Evolutionary conservation across 1,140 invertebrate species (phyloP), one percentile per base, ranked within the genome.

Genomic region (Penaeus japonicus): DNA sequence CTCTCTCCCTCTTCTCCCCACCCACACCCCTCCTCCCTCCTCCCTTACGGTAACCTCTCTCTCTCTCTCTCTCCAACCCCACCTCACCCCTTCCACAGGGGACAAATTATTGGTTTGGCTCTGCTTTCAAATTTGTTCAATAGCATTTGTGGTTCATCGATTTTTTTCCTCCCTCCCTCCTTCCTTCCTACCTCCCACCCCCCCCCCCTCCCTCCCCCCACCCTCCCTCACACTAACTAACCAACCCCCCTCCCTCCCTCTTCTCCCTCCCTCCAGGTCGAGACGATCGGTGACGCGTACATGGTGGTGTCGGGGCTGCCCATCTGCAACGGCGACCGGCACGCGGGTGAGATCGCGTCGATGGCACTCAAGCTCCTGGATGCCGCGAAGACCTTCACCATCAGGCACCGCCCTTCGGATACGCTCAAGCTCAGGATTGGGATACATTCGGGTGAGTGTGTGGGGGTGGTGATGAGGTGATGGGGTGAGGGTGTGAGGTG

Each of bases 301-400:
- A 88, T 88, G 86, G 86, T 88, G 18, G 86, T 88, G 15, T 88
- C 86, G 0, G 86, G 86, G 0, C 65, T 88, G 2, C 86, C 86
- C 15, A 81, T 88, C 20, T 55, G 57, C 24, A 99, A 99, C 93
- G 96, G 95, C 53, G 95, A 97, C 91, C 94, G 94, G 80, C 98
- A 99, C 93, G 98, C 97, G 0, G 97, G 97, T 27, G 97, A 99
- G 94, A 98, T 99, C 87, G 97, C 98, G 3, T 98, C 97, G 0
- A 98, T 99, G 97, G 96, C 98, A 0, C 93, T 99, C 79, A 96
- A 98, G 90, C 93, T 99, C 83, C 93, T 99, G 20, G 95, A 96
- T 77, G 97, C 96, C 1, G 97, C 98, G 7, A 97, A 96, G 59
- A n/a, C 75, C 35, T 87, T 87, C 79, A 95, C 95, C 90, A 98